A percentile compares a stretch with the other conserved stretches of the same genome.
Evolutionary conservation across 23 tunicate species (phyloP).

Genomic region (Ascidia mentula): DNA sequence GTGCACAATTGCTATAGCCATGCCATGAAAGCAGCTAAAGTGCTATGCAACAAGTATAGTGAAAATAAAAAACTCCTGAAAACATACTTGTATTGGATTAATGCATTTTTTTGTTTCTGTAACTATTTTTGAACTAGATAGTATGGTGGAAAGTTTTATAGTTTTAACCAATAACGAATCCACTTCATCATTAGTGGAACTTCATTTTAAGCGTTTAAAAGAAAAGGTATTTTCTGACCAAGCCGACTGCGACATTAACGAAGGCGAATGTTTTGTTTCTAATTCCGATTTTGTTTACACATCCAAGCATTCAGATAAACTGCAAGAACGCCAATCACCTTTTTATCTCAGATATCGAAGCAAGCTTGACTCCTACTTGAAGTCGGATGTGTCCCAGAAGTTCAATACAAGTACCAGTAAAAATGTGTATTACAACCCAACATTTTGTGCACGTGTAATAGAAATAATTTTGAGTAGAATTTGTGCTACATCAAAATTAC

Average conservation of each 20-base stretch:
- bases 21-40: not conserved
- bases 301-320: not conserved
- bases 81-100: conserved; percentile 31
- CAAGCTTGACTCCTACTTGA: not conserved
- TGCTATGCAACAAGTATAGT: not conserved
- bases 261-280: not conserved
- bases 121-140: too few species aligned
- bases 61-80: not conserved
- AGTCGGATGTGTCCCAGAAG: not conserved
- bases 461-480: conserved; percentile 1
- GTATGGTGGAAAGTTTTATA: conserved; percentile 3
- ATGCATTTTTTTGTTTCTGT: not conserved
- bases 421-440: not conserved
- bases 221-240: not conserved
- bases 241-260: not conserved
- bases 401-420: not conserved
- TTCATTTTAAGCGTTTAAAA: conserved; percentile 2
- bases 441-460: not conserved
- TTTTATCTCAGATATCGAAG: not conserved
- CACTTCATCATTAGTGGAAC: not conserved
- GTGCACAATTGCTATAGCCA: conserved; percentile 41
- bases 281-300: not conserved
- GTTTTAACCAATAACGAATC: not conserved
- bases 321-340: conserved; percentile 13
- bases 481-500: not conserved